Conservation (phyloP, 2,797 vertebrate genomes). For the Enteromius paludinosus region DNA sequence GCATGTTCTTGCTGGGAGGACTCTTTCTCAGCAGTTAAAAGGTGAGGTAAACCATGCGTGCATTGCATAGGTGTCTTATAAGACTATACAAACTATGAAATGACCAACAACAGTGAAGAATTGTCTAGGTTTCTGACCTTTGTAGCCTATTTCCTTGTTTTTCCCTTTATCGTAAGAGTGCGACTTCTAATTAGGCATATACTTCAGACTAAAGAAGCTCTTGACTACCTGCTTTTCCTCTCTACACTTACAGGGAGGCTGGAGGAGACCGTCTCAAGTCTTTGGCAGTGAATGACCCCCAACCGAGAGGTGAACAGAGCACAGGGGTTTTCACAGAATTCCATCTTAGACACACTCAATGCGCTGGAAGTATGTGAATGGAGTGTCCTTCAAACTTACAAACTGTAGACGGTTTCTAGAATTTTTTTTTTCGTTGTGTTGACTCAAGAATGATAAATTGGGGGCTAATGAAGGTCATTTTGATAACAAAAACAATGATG, state of each 20-base stretch:
- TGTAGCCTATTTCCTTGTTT: conserved; percentile 24
- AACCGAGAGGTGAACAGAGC: conserved; percentile 66
- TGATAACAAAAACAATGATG: conserved; percentile 36
- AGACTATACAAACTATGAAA: neutral
- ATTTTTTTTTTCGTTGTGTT: conserved; percentile 41
- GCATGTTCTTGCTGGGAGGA: neutral
- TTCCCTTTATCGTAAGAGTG: conserved; percentile 55
- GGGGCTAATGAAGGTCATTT: conserved; percentile 41
- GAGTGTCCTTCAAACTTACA: conserved; percentile 59
- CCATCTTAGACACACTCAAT: conserved; percentile 57
- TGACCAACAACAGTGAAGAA: neutral
- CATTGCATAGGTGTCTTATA: neutral
- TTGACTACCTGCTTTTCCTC: conserved; percentile 74
- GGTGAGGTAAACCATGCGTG: neutral
- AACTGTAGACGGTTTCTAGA: conserved; percentile 46
- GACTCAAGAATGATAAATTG: conserved; percentile 42
- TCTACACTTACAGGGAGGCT: conserved; percentile 65
- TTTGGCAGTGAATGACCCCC: conserved; percentile 70
- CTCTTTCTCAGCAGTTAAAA: neutral
- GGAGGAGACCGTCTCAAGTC: conserved; percentile 68
- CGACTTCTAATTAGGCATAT: conserved; percentile 77
- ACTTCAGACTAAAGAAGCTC: conserved; percentile 72
- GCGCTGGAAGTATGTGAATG: conserved; percentile 43
- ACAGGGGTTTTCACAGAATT: conserved; percentile 63
- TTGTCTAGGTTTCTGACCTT: conserved; percentile 3